Evolutionary conservation across 2,888 invertebrate species (phyloP), one percentile per base, ranked within the genome.

Genomic region (Cancer borealis): DNA sequence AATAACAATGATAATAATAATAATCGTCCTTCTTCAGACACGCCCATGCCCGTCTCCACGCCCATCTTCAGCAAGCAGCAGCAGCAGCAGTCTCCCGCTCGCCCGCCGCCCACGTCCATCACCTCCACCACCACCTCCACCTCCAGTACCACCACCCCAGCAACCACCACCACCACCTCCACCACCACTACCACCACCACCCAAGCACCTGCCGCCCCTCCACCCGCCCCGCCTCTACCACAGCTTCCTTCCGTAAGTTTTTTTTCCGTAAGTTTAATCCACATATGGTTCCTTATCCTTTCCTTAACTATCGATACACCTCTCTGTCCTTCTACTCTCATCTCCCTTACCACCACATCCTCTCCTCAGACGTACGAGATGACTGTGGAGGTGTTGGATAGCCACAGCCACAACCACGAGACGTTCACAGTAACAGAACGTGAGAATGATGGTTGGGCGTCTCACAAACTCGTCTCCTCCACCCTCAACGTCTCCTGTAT

Each of bases 401-500:
- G 91, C 21, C 92, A 87, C 45, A 91, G 91, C 21, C 92, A 87
- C 46, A 92, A 95, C 88, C 91, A 93, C 39, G 94, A 94, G 92
- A 91, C 49, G 26, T 95, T 94, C 93, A 54, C 66, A 14, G 95
- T 95, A n/a, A 30, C 54, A 30, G 95, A 95, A 54, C 66, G 93
- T 45, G 93, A 95, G 92, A 60, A 92, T 26, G 95, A 95, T n/a
- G 92, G 94, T 5, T 89, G 89, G 91, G 95, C 95, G n/a, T 92
- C 88, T 12, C 95, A 95, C 91, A 60, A 79, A 8, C 94, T 95
- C 91, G 73, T 47, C 12, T 91, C 93, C 39, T 54, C 84, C 39
- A 91, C 46, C 46, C 92, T 95, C 60, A 95, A 95, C 66, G 88
- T 95, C 47, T 93, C 95, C 1, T 95, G 95, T 60, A 93, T 95